Evolutionary conservation across 2,888 invertebrate genomes (phyloP).

Genomic region (Sarcophaga caerulescens): DNA sequence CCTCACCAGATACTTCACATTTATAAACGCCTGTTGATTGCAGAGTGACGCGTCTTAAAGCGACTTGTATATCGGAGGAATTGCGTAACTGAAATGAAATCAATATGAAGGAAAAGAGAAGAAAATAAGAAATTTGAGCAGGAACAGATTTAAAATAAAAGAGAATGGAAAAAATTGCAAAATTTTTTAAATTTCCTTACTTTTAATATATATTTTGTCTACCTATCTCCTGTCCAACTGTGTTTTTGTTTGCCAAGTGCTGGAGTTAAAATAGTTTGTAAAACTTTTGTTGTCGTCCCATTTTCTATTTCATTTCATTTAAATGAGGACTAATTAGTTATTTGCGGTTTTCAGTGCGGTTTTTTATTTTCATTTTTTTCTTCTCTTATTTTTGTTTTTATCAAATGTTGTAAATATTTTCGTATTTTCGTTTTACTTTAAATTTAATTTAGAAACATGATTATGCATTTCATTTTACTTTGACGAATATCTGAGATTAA

Average conservation of each 20-base stretch:
- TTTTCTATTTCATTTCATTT: slow-evolving; percentile 12
- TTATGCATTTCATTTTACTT: slow-evolving; percentile 43
- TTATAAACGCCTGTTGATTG: slow-evolving; percentile 88
- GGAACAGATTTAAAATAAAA: not conserved
- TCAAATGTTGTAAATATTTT: not conserved
- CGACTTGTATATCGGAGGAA: slow-evolving; percentile 85
- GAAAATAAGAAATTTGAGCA: no score
- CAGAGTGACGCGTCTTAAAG: slow-evolving; percentile 86
- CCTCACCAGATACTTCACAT: slow-evolving; percentile 90
- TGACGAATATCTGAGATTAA: slow-evolving; percentile 24
- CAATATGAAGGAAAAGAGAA: not conserved
- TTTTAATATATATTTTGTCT: not conserved
- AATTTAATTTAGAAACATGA: slow-evolving; percentile 61
- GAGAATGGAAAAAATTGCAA: not conserved
- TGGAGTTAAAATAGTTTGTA: not conserved
- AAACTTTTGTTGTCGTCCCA: not conserved
- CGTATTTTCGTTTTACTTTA: not conserved
- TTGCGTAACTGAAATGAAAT: slow-evolving; percentile 83
- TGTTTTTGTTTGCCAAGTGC: not conserved
- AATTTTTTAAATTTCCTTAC: not conserved
- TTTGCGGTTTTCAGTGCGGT: not conserved
- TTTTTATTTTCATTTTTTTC: no score
- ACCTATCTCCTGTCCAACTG: not conserved
- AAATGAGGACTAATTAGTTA: slow-evolving; percentile 28
- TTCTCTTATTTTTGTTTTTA: not conserved